These are phyloP conservation scores for Apteryx owenii DNA, from an alignment of 2,113 vertebrate species.

Conservation along the genomic window DNA sequence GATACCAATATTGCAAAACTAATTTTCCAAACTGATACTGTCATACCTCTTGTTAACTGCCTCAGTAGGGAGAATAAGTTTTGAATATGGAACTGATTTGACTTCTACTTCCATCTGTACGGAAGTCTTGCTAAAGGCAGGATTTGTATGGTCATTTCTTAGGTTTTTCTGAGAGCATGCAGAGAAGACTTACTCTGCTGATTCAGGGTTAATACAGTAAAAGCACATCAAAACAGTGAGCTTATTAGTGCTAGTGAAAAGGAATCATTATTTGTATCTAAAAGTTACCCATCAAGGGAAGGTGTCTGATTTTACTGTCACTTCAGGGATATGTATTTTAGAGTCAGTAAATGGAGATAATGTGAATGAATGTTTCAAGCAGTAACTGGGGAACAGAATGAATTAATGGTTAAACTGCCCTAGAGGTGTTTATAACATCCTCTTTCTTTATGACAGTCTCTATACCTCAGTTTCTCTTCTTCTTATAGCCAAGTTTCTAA, in stretches of 20 bases:
- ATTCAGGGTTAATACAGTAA: not conserved
- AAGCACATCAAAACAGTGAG: not conserved
- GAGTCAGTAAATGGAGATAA: not conserved
- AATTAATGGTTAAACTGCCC: not conserved
- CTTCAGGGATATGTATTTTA: not conserved
- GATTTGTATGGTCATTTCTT: not conserved
- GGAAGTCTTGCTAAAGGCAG: not conserved
- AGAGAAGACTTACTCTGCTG: not conserved
- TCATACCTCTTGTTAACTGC: not conserved
- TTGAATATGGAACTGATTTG: not conserved
- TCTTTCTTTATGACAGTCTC: not conserved
- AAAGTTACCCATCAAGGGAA: not conserved
- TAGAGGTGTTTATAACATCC: not conserved
- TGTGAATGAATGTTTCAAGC: not conserved
- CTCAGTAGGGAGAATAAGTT: not conserved
- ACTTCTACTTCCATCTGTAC: rapidly evolving
- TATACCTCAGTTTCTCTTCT: not conserved
- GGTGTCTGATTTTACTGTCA: not conserved
- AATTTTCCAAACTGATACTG: not conserved
- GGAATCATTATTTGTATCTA: not conserved
- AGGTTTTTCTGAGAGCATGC: not conserved
- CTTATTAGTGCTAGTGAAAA: not conserved
- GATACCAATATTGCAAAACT: not conserved
- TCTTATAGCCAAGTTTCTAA: not conserved
- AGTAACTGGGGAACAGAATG: not conserved